These are phyloP conservation scores for Speoplatyrhinus poulsoni DNA, from an alignment of 2,113 vertebrate genomes.

Conservation along the genomic window DNA sequence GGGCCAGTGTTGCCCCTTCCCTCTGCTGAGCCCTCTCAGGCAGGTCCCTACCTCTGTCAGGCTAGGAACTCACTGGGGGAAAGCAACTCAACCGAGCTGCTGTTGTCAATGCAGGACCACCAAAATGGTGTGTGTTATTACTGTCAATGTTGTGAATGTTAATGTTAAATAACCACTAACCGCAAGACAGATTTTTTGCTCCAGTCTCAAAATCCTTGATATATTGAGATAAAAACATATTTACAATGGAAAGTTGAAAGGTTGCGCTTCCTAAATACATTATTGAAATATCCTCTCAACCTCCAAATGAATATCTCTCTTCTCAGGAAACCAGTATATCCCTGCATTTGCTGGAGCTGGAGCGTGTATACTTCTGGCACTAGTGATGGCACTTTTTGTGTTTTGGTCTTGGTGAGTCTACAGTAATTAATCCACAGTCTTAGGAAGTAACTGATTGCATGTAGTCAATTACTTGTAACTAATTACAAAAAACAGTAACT, in stretches of 20 bases:
- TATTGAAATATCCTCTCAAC: background rate
- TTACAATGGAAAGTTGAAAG: too few species aligned
- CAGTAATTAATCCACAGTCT: too few species aligned
- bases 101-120: slow-evolving; percentile 10
- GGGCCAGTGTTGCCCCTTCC: slow-evolving; percentile 44
- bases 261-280: too few species aligned
- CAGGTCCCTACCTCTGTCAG: slow-evolving; percentile 50
- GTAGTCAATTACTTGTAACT: too few species aligned
- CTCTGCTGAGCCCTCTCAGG: slow-evolving; percentile 25
- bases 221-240: too few species aligned
- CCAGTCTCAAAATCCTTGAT: too few species aligned
- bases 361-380: slow-evolving; percentile 9
- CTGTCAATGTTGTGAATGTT: background rate
- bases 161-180: too few species aligned
- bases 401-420: slow-evolving; percentile 57
- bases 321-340: slow-evolving; percentile 6
- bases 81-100: slow-evolving; percentile 44
- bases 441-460: too few species aligned
- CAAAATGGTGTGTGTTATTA: slow-evolving; percentile 21
- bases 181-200: too few species aligned
- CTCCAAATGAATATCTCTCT: background rate
- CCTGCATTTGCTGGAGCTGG: slow-evolving; percentile 31
- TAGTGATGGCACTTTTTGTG: background rate
- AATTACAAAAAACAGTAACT: too few species aligned
- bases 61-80: slow-evolving; percentile 42